Base-by-base conservation (phyloP, 2,888 invertebrate species). In the Julus scandinavius region DNA sequence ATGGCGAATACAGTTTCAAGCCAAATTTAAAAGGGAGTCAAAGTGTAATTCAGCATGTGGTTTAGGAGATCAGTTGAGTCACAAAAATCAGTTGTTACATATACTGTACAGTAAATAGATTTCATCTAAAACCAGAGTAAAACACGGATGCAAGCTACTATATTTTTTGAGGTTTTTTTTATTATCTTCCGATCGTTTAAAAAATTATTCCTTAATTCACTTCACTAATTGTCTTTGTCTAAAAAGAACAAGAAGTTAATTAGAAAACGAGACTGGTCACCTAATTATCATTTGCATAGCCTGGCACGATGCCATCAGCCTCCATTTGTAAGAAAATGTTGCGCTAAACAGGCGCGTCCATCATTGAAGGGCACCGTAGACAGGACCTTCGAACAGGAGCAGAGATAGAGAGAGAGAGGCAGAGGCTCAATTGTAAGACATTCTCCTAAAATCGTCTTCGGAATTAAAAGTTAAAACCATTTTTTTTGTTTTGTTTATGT, bases 261-360 rank as follows among this genome's bases (percentile, higher is more conserved):
- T 80, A 80, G 80, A 80, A 85, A 85, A 85, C 85, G 50, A 49
- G 85, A 50, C 85, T 45, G 45, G 85, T 85, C 85, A 85, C 85
- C 45, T 49, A 45, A 85, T 80, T 80, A 80, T 80, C 85, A 87
- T 87, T 87, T 87, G 87, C 87, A 87, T 87, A 87, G 87, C 87
- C 54, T 49, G 87, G 63, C 87, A 87, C 87, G 29, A 41, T 87
- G 87, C 87, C 87, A 87, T n/a, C 87, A 49, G 40, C 87, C 85
- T 80, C 80, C 80, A 38, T 38, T 38, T 5, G 38, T 38, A 80
- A 2, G 38, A 80, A 80, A 80, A 80, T 80, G 80, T 11, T 38
- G 80, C 63, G 20, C 20, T 63, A 20, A 63, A 63, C 5, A n/a
- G 63, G 63, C 63, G 63, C 80, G 15, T 80, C 38, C 38, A 80